Evolutionary conservation across 2,797 vertebrate genomes (phyloP).

Genomic region (Cyclopterus lumpus): DNA sequence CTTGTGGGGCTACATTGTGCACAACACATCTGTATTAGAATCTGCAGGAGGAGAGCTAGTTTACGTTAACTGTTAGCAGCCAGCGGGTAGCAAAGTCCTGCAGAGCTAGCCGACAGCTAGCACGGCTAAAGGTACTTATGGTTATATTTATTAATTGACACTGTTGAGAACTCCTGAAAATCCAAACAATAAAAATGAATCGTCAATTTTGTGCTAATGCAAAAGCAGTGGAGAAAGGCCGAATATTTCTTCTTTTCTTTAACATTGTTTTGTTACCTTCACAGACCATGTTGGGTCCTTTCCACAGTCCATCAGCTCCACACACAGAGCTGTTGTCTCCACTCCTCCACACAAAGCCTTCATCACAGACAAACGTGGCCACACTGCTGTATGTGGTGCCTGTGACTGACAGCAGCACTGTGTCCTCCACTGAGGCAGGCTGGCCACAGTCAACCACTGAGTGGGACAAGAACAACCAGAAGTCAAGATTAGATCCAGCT

Average conservation of each 20-base stretch:
- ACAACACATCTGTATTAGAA: background rate
- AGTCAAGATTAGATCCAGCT: slow-evolving; percentile 4
- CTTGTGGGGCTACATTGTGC: background rate
- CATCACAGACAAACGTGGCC: slow-evolving; percentile 72
- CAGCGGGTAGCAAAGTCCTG: background rate
- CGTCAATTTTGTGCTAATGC: background rate
- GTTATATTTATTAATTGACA: background rate
- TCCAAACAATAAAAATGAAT: background rate
- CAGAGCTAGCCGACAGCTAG: background rate
- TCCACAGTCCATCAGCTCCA: slow-evolving; percentile 79
- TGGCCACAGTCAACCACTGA: slow-evolving; percentile 83
- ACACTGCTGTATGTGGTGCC: slow-evolving; percentile 71
- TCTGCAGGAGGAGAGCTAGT: background rate
- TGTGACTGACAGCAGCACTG: slow-evolving; percentile 45
- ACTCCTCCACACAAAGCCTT: slow-evolving; percentile 76
- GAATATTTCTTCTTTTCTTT: too few relatives aligned
- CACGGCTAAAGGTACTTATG: background rate
- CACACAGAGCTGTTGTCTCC: slow-evolving; percentile 79
- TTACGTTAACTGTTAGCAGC: background rate
- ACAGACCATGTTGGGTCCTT: slow-evolving; percentile 71
- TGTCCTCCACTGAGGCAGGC: slow-evolving; percentile 54
- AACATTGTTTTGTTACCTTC: slow-evolving; percentile 75
- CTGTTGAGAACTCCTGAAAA: background rate
- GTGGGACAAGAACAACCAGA: background rate
- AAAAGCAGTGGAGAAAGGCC: background rate